These are phyloP conservation scores for Dermolepida albohirtum DNA, from an alignment of 2,888 invertebrate species.

Conservation along the genomic window DNA sequence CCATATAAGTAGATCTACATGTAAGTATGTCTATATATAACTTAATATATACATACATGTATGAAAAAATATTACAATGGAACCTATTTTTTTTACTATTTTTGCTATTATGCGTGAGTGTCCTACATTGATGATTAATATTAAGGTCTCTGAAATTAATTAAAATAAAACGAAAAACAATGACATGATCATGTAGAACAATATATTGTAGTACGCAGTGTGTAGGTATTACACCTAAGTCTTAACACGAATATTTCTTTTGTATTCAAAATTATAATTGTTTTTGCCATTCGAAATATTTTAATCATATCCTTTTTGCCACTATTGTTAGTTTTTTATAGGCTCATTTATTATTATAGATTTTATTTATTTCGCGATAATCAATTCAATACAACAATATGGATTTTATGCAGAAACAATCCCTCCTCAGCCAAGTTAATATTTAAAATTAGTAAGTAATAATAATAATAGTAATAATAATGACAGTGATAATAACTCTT, in stretches of 20 bases:
- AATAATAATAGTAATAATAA: no score
- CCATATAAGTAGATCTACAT: not conserved
- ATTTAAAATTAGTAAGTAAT: no score
- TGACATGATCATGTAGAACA: constrained; percentile 28
- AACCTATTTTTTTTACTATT: constrained; percentile 11
- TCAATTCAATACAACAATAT: no score
- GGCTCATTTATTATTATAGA: not conserved
- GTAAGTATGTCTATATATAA: not conserved
- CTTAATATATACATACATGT: constrained; percentile 4
- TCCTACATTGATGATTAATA: constrained; percentile 32
- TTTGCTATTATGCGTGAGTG: constrained; percentile 21
- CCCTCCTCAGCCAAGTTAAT: no score
- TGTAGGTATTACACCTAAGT: constrained; percentile 36
- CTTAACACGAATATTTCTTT: constrained; percentile 37
- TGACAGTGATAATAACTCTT: no score
- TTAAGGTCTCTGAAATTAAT: constrained; percentile 28
- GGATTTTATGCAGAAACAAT: no score
- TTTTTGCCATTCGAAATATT: constrained; percentile 18
- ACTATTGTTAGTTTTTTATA: constrained; percentile 9
- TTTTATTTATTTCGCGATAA: not conserved
- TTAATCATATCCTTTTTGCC: constrained; percentile 21
- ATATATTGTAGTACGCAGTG: constrained; percentile 23
- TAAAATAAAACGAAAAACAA: constrained; percentile 35
- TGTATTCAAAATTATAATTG: constrained; percentile 37
- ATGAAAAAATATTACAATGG: constrained; percentile 19